Evolutionary conservation across 2,888 invertebrate species (phyloP).

Genomic region (Perdita meconis): DNA sequence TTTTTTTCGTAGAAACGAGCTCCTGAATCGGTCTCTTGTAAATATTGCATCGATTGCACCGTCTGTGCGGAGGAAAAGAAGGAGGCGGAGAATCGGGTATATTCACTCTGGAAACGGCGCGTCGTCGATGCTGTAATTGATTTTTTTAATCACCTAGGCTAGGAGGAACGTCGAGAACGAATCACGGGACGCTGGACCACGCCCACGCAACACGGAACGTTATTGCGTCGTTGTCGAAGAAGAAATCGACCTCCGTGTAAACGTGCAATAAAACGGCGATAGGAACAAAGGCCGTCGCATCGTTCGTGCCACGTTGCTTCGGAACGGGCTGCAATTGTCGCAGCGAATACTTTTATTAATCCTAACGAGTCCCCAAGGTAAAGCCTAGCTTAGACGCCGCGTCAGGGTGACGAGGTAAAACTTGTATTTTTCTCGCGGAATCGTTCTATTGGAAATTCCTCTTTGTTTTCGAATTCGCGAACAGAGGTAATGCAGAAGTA

Average conservation of each 20-base stretch:
- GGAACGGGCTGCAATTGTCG: not conserved
- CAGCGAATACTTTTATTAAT: constrained; percentile 18
- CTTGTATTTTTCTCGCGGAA: too few species aligned
- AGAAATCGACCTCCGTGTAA: constrained; percentile 5
- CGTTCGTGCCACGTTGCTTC: not conserved
- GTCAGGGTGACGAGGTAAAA: not conserved
- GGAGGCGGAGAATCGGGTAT: not conserved
- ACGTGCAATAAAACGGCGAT: constrained; percentile 2
- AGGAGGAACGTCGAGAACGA: not conserved
- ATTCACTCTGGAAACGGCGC: not conserved
- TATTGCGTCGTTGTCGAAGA: constrained; percentile 10
- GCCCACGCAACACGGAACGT: not conserved
- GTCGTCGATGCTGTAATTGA: constrained; percentile 18
- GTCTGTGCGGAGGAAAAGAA: not conserved
- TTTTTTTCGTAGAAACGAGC: not conserved
- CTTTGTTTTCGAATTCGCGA: too few species aligned
- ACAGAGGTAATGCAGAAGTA: too few species aligned
- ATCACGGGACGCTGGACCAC: constrained; percentile 1
- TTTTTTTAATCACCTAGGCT: constrained; percentile 27
- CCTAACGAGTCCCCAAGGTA: not conserved
- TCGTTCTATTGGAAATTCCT: too few species aligned
- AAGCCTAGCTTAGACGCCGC: not conserved
- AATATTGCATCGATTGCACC: not conserved
- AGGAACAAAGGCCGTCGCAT: not conserved
- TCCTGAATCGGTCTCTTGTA: not conserved